Percentiles rank a stretch among this genome's conserved stretches.
These are phyloP conservation scores for Sceloporus undulatus DNA, from an alignment of 2,113 vertebrate species.

Conservation along the genomic window DNA sequence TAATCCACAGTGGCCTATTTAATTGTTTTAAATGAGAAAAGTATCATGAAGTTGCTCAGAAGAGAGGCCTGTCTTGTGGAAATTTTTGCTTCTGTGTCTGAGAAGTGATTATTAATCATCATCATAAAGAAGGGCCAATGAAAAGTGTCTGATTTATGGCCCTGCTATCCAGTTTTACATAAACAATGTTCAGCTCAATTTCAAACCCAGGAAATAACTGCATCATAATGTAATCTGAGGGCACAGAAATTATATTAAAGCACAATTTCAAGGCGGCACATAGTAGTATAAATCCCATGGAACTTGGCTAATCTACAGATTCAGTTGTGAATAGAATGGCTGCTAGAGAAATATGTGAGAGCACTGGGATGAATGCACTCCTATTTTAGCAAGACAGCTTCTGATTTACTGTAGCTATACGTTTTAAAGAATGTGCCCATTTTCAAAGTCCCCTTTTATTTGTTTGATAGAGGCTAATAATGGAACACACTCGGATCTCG, in stretches of 20 bases:
- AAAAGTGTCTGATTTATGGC: slow-evolving; percentile 27
- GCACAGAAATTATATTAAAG: slow-evolving; percentile 6
- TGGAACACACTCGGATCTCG: neutral
- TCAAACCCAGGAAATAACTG: slow-evolving; percentile 15
- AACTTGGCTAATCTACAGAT: neutral
- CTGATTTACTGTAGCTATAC: slow-evolving; percentile 18
- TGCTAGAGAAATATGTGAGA: neutral
- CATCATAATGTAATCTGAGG: neutral
- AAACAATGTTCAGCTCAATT: slow-evolving; percentile 4
- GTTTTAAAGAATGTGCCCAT: neutral
- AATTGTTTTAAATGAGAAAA: neutral
- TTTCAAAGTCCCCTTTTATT: neutral
- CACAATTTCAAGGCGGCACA: neutral
- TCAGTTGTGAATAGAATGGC: neutral
- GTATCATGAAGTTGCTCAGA: neutral
- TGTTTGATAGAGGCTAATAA: slow-evolving; percentile 17
- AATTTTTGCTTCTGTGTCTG: neutral
- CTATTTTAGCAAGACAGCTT: neutral
- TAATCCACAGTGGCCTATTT: neutral
- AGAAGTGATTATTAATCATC: slow-evolving; percentile 16
- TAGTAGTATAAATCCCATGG: too few relatives aligned
- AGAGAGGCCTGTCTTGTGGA: neutral
- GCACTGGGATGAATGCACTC: neutral
- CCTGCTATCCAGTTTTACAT: neutral
- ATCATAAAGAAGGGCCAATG: neutral